A percentile compares a stretch with the other conserved stretches of the same genome.
Evolutionary conservation across 1,140 invertebrate genomes (phyloP).

Genomic region (Eumeta japonica): DNA sequence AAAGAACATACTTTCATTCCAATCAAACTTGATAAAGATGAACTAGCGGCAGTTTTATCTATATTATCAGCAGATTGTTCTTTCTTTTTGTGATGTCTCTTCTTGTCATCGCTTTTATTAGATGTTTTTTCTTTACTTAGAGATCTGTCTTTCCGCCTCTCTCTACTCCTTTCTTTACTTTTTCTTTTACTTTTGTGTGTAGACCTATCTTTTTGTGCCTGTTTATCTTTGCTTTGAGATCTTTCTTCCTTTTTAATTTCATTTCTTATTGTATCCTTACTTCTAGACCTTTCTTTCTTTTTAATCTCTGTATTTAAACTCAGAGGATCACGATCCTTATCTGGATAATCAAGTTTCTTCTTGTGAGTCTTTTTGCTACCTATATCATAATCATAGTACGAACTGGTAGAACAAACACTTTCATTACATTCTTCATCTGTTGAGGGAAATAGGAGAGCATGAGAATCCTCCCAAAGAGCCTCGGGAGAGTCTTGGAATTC

Average conservation of each 20-base stretch:
- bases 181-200: conserved; percentile 3
- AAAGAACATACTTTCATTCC: conserved; percentile 34
- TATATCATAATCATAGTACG: conserved; percentile 9
- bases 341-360: conserved; percentile 7
- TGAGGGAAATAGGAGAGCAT: conserved; percentile 9
- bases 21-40: conserved; percentile 27
- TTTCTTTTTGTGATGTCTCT: conserved; percentile 6
- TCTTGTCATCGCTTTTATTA: not conserved
- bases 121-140: too few species aligned
- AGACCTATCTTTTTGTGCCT: not conserved
- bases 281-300: conserved; percentile 23
- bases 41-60: too few species aligned
- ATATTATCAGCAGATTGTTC: conserved; percentile 3
- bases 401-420: conserved; percentile 11
- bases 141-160: conserved; percentile 1
- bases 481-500: conserved; percentile 32
- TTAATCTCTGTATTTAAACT: conserved; percentile 21
- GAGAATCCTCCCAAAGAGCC: conserved; percentile 23
- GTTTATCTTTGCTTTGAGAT: conserved; percentile 1
- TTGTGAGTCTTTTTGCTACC: too few species aligned
- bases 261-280: conserved; percentile 15
- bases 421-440: conserved; percentile 14
- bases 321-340: conserved; percentile 32
- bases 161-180: conserved; percentile 1
- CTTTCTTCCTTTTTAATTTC: conserved; percentile 10